Conservation (phyloP, 2,113 vertebrate species). For the Rousettus leschenaultii region DNA sequence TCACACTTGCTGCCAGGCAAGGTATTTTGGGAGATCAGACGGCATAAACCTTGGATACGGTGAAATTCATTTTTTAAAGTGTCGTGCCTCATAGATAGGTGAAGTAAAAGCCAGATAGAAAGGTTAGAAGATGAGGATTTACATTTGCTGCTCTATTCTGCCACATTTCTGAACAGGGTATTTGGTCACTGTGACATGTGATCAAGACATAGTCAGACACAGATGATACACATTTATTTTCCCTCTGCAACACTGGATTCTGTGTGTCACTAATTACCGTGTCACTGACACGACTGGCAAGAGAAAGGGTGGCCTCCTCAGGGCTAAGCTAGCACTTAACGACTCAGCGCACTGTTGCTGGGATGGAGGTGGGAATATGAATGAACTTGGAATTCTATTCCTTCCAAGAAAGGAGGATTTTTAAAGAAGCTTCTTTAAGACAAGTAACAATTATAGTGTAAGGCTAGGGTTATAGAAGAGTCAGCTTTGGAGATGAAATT, state of each 20-base stretch:
- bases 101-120: not conserved
- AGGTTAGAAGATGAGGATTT: not conserved
- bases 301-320: not conserved
- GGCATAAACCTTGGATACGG: not conserved
- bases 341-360: not conserved
- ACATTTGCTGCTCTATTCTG: not conserved
- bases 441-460: not conserved
- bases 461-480: not conserved
- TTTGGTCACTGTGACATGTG: not conserved
- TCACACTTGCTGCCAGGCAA: not conserved
- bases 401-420: not conserved
- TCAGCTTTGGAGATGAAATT: not conserved
- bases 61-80: constrained; percentile 30
- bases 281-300: not conserved
- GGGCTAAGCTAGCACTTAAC: not conserved
- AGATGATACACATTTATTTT: not conserved
- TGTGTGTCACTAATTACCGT: not conserved
- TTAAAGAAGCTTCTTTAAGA: not conserved
- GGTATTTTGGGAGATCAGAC: not conserved
- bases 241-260: not conserved
- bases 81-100: not conserved
- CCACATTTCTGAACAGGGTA: not conserved
- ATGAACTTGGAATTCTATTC: not conserved
- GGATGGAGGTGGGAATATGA: rapidly evolving
- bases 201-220: not conserved